Evolutionary conservation across 2,888 invertebrate species (phyloP), one percentile per base, ranked within the genome.

Genomic region (Hybos culiciformis): DNA sequence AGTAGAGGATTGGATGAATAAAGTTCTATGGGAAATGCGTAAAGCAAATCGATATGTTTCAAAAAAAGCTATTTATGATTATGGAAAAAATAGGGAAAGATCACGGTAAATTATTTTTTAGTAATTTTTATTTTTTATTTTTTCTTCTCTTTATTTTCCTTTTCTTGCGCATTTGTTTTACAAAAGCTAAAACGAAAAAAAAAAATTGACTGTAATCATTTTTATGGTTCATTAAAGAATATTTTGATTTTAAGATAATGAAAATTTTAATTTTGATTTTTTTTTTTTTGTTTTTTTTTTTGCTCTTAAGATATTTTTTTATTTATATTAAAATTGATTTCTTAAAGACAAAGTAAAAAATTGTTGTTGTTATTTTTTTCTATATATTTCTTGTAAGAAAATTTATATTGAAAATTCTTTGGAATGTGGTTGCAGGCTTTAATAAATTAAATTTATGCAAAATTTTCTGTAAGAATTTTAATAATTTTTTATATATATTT

Each of bases 1-100:
- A 50, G 85, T 92, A 1, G 93, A 93, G 63, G 82, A 84, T 53
- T 93, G 93, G 92, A 88, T 93, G 91, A 86, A 83, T 49, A 69
- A 77, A 24, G 82, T 91, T 3, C 70, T 92, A 15, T 69, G 63
- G 4, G 91, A 92, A 66, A 93, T 93, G 92, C 74, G 83, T 33
- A 68, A 66, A 37, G 80, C 90, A 0, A 91, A 91, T 65, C 74
- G 85, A 50, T 84, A 73, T 56, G 77, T 90, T 42, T 83, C 85
- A 1, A 93, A 93, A 62, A 86, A 85, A 58, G 83, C 90, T 17
- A 78, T 93, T 50, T 87, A 78, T 64, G 80, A 83, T 60, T 93
- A 87, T 59, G 87, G 90, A 33, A 82, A 77, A 61, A 78, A 83
- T 51, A 73, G 77, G 67, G 68, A 70, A 53, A 67, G 70, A 36